Evolutionary conservation across 2,113 vertebrate species (phyloP), one percentile per base, ranked within the genome.

Genomic region (Silurus glanis): DNA sequence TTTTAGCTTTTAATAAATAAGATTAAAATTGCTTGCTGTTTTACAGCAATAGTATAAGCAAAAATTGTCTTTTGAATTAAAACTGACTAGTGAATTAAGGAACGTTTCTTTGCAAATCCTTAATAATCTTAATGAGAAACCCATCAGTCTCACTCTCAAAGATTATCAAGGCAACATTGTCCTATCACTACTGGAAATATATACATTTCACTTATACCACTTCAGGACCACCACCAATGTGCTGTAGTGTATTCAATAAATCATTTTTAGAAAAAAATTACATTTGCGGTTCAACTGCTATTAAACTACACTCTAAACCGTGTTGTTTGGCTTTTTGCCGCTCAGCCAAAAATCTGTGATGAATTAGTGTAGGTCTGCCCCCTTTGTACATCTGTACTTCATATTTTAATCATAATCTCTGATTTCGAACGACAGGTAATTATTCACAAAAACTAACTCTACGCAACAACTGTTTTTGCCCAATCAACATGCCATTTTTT

Each of bases 381-480:
- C 49, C 58, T 84, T 37, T 9, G 12, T 79, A 55, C 74, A 45
- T 85, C 61, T 85, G 84, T 56, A 66, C 59, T 78, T 72, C 51
- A 85, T 51, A 62, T 78, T 67, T 75, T 49, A 79, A 75, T 85
- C 80, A 85, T 79, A 47, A 85, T 66, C 72, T 78, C 56, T 75
- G 72, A 85, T 85, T 85, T 85, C 83, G 37, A 28, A 78, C 55
- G 72, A 78, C 83, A 85, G 59, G 64, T 66, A 83, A 83, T 83
- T 83, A 83, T 23, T 17, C 47, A 76, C 58, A 28, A 62, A 74
- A 56, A 28, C 37, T 23, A 83, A 83, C 25, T 17, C 64, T 71
- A 71, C 9, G 21, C 53, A 72, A 58, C 28, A 0, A 83, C 53
- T 71, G 5, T 37, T 56, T 45, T 58, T 58, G 49, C 66, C 51